Conservation (phyloP, 2,797 vertebrate species). For the Neopelma chrysocephalum region DNA sequence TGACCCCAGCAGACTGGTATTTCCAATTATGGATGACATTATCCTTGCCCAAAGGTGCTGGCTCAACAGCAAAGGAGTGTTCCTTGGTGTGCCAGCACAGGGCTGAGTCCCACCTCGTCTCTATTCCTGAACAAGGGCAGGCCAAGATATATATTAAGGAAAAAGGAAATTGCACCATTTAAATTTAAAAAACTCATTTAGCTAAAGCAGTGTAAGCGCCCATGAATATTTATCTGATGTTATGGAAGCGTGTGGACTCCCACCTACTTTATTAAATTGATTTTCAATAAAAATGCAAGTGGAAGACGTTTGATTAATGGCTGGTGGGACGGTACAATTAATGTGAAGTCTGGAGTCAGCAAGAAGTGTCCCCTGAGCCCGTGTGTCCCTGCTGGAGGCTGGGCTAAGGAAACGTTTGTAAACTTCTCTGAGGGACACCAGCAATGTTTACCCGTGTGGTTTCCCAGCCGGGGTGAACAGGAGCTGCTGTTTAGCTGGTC, state of each 20-base stretch:
- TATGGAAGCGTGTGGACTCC: constrained; percentile 44
- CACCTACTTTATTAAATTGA: constrained; percentile 69
- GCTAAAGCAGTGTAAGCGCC: constrained; percentile 33
- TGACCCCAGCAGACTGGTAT: not conserved
- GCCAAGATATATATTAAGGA: constrained; percentile 18
- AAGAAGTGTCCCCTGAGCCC: constrained; percentile 13
- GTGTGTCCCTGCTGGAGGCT: not conserved
- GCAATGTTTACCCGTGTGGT: not conserved
- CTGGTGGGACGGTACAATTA: not conserved
- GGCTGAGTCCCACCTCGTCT: not conserved
- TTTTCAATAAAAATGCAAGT: constrained; percentile 65
- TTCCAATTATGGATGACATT: not conserved
- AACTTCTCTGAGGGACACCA: not conserved
- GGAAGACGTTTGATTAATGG: constrained; percentile 55
- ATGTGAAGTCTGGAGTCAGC: constrained; percentile 43
- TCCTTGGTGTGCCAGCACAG: not conserved
- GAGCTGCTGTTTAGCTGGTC: not conserved
- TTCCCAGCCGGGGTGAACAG: not conserved
- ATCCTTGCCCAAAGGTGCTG: not conserved
- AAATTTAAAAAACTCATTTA: constrained; percentile 57
- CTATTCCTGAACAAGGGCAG: not conserved
- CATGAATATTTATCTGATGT: constrained; percentile 66
- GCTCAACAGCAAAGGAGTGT: not conserved
- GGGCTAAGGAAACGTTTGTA: not conserved
- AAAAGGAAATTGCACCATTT: constrained; percentile 43